phyloP scores from a whole-genome alignment of 2,797 vertebrate species.

The Lepus townsendii region DNA sequence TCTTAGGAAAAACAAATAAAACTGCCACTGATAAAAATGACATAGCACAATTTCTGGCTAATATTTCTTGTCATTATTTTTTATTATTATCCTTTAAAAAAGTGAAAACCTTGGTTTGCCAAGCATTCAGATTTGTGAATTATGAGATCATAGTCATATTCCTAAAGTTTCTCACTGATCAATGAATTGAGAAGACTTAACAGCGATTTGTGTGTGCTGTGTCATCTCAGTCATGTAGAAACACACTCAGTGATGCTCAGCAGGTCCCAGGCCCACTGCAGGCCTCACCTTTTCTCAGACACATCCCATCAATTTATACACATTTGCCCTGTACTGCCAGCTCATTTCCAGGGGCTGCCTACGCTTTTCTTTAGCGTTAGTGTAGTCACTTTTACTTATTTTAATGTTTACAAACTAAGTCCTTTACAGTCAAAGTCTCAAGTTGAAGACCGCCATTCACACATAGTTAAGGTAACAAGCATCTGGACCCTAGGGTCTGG shows the following conservation, averaged over 20 bases:
- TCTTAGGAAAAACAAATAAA: neutral
- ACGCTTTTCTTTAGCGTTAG: neutral
- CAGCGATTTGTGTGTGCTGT: too few species aligned
- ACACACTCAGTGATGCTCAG: fast-evolving
- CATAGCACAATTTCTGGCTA: neutral
- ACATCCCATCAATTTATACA: fast-evolving
- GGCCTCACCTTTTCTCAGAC: too few species aligned
- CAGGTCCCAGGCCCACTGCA: neutral
- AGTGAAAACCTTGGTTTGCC: neutral
- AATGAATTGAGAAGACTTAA: neutral
- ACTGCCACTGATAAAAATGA: neutral
- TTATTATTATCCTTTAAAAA: neutral
- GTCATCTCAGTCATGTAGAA: neutral
- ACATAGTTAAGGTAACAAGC: neutral
- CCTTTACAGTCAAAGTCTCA: neutral
- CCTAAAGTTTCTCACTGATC: neutral
- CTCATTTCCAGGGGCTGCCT: neutral
- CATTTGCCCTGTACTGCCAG: neutral
- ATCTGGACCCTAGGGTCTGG: fast-evolving
- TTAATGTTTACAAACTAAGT: neutral
- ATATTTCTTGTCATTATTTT: neutral
- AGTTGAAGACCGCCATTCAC: neutral
- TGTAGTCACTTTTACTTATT: neutral
- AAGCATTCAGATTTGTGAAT: neutral
- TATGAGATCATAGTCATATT: neutral